Base-by-base conservation (phyloP, 1,140 invertebrate species). In the Antheraea mylitta region DNA sequence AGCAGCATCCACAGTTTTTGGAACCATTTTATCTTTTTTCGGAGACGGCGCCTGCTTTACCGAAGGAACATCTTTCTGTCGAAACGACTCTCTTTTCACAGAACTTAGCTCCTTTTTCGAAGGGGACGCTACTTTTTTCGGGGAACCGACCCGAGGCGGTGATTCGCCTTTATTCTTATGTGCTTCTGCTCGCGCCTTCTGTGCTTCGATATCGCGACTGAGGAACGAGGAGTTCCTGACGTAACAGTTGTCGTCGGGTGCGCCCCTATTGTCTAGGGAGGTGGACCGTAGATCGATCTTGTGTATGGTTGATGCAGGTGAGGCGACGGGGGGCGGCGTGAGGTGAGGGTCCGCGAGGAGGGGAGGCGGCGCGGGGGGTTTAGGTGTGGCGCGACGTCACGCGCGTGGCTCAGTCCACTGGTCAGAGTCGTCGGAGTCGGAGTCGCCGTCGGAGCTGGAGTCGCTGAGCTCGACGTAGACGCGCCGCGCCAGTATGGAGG, bases 381-480 rank as follows among this genome's bases (percentile, higher is more conserved):
- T 79, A 76, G 86, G 80, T 64, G 82, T 81, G 79, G 83, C 82
- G 80, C 81, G 82, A 80, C 85, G 91, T 94, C 93, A 94, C 93
- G 93, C 93, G 71, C 93, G 93, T 72, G 89, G 87, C 77, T 93
- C 92, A 67, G 93, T 91, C 71, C 93, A 93, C 93, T 93, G 93
- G 78, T 94, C 93, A 65, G 91, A 93, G 80, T 90, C 86, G 75
- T 88, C 86, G 61, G 85, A 85, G 81, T 88, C 85, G 61, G 92
- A 92, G 69, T 94, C 93, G 42, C 80, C 92, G 7, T 95, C 97
- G n/a, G 97, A 97, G 78, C 97, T 97, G 22, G 96, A 96, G 89
- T 99, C 98, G 72, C 97, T 98, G 78, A 98, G 96, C 92, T 99
- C 98, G 69, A 99, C 97, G 22, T 98, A 98, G 45, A 99, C 97